Evolutionary conservation across 1,140 invertebrate species (phyloP).

Genomic region (Araneus ventricosus): DNA sequence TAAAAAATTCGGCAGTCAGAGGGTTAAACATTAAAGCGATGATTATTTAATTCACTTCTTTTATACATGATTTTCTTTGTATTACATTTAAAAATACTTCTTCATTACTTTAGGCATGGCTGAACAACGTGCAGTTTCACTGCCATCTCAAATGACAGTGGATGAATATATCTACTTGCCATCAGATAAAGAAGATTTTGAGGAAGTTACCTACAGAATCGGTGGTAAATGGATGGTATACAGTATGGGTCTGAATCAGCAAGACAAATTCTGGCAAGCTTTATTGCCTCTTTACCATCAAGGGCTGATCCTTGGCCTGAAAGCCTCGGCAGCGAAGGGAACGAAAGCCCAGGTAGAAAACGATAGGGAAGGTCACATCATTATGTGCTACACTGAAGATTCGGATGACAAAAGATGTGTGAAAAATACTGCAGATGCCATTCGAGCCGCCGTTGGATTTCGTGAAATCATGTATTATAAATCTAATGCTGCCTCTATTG

Average conservation of each 20-base stretch:
- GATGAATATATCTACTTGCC: constrained; percentile 21
- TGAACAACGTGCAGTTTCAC: too few species aligned
- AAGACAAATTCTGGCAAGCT: not conserved
- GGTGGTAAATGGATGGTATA: constrained; percentile 30
- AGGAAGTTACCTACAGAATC: not conserved
- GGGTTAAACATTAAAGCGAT: too few species aligned
- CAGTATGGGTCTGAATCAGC: not conserved
- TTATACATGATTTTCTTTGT: too few species aligned
- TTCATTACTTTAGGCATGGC: too few species aligned
- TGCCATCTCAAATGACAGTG: not conserved
- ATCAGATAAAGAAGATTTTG: not conserved
- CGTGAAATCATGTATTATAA: constrained; percentile 6
- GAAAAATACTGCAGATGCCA: constrained; percentile 8
- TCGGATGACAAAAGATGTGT: not conserved
- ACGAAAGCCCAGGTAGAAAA: not conserved
- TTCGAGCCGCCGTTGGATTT: not conserved
- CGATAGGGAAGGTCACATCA: not conserved
- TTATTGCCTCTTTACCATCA: not conserved
- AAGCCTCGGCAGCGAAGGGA: not conserved
- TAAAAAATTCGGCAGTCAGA: too few species aligned
- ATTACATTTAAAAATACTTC: too few species aligned
- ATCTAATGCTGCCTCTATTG: not conserved
- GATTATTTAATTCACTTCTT: too few species aligned
- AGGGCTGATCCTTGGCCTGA: not conserved
- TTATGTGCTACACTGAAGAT: constrained; percentile 28